Conservation (phyloP, 2,113 vertebrate species). For the Microcebus tavaratra region DNA sequence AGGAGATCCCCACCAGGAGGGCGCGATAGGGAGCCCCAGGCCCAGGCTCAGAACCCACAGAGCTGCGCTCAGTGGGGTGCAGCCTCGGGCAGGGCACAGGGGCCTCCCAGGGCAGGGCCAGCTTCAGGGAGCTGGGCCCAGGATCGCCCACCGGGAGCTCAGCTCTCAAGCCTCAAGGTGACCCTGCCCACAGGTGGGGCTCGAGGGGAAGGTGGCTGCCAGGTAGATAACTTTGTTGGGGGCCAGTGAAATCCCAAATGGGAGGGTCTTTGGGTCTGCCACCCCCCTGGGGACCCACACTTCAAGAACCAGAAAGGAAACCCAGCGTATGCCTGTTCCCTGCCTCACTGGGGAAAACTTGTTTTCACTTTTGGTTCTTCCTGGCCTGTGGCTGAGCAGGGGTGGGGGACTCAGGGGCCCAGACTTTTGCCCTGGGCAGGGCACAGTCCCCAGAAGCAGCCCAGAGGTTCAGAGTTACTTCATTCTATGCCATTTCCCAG, state of each 20-base stretch:
- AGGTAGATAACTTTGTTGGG: neutral
- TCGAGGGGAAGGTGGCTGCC: neutral
- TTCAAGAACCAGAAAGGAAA: neutral
- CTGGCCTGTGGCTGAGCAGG: fast-evolving
- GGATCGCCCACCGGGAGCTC: neutral
- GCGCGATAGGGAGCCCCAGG: neutral
- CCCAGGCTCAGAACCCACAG: neutral
- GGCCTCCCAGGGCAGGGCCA: neutral
- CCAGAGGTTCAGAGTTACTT: neutral
- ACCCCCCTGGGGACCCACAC: no score
- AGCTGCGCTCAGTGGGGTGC: neutral
- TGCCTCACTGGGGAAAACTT: neutral
- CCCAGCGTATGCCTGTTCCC: neutral
- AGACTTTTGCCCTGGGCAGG: neutral
- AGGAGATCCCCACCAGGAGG: neutral
- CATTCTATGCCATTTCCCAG: fast-evolving
- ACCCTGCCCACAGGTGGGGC: fast-evolving
- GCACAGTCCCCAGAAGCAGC: neutral
- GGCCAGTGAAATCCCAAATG: fast-evolving
- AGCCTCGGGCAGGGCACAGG: neutral
- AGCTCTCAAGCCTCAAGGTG: neutral
- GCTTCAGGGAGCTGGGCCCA: neutral
- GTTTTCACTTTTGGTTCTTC: slow-evolving; percentile 45
- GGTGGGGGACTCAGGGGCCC: neutral
- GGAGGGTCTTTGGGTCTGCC: neutral